Percentiles rank a stretch among this genome's conserved stretches.
Evolutionary conservation across 2,797 vertebrate species (phyloP).

Genomic region (Scleropages formosus): DNA sequence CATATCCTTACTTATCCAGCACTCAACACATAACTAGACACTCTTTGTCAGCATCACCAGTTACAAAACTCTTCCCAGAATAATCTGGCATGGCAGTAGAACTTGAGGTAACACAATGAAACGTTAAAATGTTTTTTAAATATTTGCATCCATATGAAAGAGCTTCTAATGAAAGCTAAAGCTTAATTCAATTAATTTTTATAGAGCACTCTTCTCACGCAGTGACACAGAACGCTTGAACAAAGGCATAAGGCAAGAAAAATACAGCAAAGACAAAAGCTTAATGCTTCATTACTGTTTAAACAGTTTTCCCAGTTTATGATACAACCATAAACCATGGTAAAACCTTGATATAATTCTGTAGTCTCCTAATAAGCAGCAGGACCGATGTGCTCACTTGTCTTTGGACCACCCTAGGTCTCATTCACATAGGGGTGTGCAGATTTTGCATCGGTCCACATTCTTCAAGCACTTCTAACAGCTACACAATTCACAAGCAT

Average conservation of each 20-base stretch:
- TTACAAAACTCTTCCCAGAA: neutral
- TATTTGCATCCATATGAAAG: too few species aligned
- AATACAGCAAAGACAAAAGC: too few species aligned
- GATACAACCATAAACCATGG: neutral
- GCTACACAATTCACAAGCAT: constrained; percentile 3
- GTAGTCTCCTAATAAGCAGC: neutral
- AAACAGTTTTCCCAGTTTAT: neutral
- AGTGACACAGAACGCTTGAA: too few species aligned
- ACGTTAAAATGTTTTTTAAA: too few species aligned
- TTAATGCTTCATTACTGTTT: neutral
- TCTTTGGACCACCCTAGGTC: neutral
- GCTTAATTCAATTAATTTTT: too few species aligned
- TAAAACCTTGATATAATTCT: neutral
- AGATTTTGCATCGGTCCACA: neutral
- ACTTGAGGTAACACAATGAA: too few species aligned
- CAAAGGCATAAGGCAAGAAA: too few species aligned
- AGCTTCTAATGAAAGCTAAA: too few species aligned
- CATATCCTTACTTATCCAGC: neutral
- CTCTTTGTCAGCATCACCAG: neutral
- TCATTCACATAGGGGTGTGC: neutral
- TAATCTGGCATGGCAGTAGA: neutral
- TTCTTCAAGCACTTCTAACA: constrained; percentile 10
- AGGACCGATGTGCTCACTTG: too few species aligned
- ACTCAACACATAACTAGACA: neutral
- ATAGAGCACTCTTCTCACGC: too few species aligned